Conservation (phyloP, 2,113 vertebrate genomes). For the Empidonax alnorum region DNA sequence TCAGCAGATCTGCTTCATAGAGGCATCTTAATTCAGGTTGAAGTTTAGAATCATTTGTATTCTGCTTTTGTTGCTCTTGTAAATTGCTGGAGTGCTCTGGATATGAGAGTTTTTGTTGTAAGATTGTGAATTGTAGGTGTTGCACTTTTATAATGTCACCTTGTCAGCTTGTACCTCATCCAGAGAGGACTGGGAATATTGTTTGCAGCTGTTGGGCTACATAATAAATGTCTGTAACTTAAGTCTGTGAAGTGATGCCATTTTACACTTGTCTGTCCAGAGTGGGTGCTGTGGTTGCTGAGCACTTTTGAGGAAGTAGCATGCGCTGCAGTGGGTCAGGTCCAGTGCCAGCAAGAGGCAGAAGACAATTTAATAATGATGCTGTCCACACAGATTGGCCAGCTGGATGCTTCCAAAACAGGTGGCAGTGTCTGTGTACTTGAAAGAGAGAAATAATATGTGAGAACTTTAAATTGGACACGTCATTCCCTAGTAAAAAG, state of each 20-base stretch:
- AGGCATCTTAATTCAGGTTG: not conserved
- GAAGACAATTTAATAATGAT: conserved; percentile 29
- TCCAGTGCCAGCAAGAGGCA: not conserved
- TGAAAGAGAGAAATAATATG: not conserved
- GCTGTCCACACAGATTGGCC: not conserved
- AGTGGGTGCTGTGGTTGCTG: not conserved
- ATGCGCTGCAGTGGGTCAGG: not conserved
- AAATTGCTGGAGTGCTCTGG: not conserved
- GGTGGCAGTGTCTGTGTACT: not conserved
- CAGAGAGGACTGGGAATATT: not conserved
- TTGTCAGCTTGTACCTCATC: not conserved
- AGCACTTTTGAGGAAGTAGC: rapidly evolving
- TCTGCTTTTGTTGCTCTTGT: not conserved
- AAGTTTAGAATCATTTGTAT: not conserved
- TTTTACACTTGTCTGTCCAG: conserved; percentile 8
- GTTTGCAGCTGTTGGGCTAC: not conserved
- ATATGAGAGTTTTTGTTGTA: not conserved
- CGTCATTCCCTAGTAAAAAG: not conserved
- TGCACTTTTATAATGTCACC: conserved; percentile 10
- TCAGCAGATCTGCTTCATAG: not conserved
- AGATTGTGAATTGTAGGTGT: not conserved
- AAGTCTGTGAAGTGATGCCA: not conserved
- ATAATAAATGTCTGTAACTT: not conserved
- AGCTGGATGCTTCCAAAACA: conserved; percentile 5
- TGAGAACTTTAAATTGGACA: conserved; percentile 29